A percentile compares a stretch with the other conserved stretches of the same genome.
Conservation (phyloP, 2,888 invertebrate species). For the Tenthredo amoena region DNA sequence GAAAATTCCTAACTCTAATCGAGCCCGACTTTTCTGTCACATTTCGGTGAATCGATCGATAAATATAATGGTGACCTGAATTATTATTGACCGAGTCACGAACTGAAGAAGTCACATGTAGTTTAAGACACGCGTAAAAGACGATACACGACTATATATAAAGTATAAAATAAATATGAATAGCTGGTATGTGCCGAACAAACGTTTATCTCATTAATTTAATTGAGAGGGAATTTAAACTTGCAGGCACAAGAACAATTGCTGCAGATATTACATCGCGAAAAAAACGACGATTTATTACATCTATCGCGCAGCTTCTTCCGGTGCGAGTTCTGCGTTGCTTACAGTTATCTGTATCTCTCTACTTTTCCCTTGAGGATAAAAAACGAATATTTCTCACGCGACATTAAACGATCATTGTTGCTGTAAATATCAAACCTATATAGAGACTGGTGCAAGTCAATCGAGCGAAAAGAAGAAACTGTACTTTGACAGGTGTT, state of each 20-base stretch:
- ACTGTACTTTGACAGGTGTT: constrained; percentile 30
- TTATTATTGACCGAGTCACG: constrained; percentile 20
- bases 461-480: constrained; percentile 26
- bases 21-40: not conserved
- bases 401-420: not conserved
- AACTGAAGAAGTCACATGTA: not conserved
- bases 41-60: not conserved
- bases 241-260: not conserved
- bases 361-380: not conserved
- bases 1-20: not conserved
- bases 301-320: not conserved
- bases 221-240: not conserved
- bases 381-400: not conserved
- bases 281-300: not conserved
- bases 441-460: not conserved
- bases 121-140: not conserved
- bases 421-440: not conserved
- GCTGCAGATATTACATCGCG: not conserved
- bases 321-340: not conserved
- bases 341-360: not conserved
- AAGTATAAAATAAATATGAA: not conserved
- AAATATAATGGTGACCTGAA: constrained; percentile 18
- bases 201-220: too few species aligned
- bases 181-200: not conserved
- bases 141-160: not conserved